Conservation (phyloP, 2,888 invertebrate genomes). For the Cerastis rubricosa region DNA sequence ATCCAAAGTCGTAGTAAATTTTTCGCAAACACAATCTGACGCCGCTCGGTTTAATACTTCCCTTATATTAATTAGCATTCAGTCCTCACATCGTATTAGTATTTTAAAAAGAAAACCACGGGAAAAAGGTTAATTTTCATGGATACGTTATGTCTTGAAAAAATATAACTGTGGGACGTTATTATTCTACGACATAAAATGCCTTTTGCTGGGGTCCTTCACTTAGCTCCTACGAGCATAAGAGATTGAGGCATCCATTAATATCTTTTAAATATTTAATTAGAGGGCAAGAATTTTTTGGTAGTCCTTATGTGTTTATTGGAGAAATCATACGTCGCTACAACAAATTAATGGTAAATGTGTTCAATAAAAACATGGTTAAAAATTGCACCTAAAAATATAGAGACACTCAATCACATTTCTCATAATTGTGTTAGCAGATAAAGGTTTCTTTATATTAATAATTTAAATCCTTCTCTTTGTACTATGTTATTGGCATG, state of each 20-base stretch:
- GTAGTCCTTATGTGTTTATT: not conserved
- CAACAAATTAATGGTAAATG: not conserved
- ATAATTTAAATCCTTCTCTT: not conserved
- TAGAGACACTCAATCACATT: not conserved
- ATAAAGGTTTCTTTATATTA: not conserved
- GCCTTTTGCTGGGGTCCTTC: not conserved
- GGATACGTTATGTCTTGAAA: constrained; percentile 44
- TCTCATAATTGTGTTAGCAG: not conserved
- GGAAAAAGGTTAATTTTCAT: constrained; percentile 48
- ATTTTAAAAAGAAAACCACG: constrained; percentile 58
- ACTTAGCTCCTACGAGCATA: not conserved
- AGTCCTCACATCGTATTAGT: constrained; percentile 60
- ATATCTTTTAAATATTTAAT: not conserved
- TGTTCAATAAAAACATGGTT: not conserved
- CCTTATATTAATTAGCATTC: constrained; percentile 53
- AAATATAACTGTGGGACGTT: constrained; percentile 33
- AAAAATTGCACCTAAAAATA: not conserved
- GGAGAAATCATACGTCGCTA: not conserved
- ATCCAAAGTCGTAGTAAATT: no score
- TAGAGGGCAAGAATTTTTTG: no score
- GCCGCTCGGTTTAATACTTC: no score
- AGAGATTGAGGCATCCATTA: not conserved
- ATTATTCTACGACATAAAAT: constrained; percentile 8
- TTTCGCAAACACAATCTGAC: no score
- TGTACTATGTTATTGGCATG: not conserved